Evolutionary conservation across 2,797 vertebrate species (phyloP).

Genomic region (Astyanax mexicanus): DNA sequence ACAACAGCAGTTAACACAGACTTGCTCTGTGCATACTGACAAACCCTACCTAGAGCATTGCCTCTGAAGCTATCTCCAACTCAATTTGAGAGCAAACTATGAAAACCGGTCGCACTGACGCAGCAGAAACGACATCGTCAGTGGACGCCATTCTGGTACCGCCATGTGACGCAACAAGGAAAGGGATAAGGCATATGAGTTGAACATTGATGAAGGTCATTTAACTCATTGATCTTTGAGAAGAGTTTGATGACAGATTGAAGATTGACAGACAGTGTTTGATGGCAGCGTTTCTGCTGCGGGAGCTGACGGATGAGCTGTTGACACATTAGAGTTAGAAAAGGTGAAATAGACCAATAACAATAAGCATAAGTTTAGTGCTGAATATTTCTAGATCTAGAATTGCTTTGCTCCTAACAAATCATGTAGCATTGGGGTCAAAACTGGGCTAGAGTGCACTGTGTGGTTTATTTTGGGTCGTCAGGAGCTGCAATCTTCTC

Average conservation of each 20-base stretch:
- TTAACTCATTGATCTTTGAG: constrained; percentile 29
- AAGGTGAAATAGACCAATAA: constrained; percentile 17
- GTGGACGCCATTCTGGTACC: not conserved
- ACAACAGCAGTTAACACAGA: constrained; percentile 20
- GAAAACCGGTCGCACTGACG: not conserved
- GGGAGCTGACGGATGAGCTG: not conserved
- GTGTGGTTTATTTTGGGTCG: constrained; percentile 64
- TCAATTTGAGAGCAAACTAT: not conserved
- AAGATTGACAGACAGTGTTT: constrained; percentile 34
- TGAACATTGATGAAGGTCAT: constrained; percentile 30
- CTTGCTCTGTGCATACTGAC: not conserved
- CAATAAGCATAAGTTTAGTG: not conserved
- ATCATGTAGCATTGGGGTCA: constrained; percentile 7
- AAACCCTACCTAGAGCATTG: not conserved
- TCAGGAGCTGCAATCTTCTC: constrained; percentile 85
- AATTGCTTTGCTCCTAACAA: constrained; percentile 13
- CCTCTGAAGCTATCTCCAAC: constrained; percentile 10
- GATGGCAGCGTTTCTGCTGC: not conserved
- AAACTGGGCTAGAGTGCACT: not conserved
- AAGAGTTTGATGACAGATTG: constrained; percentile 31
- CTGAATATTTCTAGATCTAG: constrained; percentile 23
- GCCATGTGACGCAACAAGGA: not conserved
- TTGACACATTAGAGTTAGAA: not conserved
- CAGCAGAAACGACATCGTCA: not conserved
- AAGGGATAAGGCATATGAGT: not conserved